These are phyloP conservation scores for Platalea minor DNA, from an alignment of 2,797 vertebrate species.

Conservation along the genomic window DNA sequence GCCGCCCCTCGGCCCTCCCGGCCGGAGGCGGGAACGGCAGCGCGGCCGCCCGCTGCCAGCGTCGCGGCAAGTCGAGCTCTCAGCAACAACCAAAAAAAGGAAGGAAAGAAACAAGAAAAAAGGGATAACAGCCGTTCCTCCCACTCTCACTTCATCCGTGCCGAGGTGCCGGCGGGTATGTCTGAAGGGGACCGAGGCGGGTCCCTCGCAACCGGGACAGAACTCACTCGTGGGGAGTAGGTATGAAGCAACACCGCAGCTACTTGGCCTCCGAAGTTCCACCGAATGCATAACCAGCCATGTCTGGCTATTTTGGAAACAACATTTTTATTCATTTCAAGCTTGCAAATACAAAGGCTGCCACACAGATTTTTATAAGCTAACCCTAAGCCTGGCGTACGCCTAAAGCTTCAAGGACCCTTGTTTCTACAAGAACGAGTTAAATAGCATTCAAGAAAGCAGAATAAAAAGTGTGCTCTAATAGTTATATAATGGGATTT, in stretches of 20 bases:
- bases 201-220: no score
- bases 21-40: no score
- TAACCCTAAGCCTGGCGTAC: fast-evolving
- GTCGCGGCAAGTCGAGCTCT: no score
- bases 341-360: not conserved
- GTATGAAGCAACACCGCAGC: fast-evolving
- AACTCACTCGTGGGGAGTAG: not conserved
- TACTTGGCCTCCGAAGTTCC: not conserved
- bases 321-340: not conserved
- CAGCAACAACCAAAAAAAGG: no score
- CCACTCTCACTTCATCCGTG: not conserved
- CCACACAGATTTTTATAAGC: not conserved
- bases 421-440: not conserved
- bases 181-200: not conserved
- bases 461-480: fast-evolving
- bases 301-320: not conserved
- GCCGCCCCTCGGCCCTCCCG: no score
- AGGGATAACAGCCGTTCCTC: not conserved
- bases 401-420: not conserved
- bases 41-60: no score
- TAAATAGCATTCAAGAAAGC: not conserved
- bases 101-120: no score
- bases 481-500: not conserved
- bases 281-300: not conserved
- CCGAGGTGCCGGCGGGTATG: fast-evolving